Percentiles rank a stretch among this genome's conserved stretches.
Conservation (phyloP, 2,113 vertebrate species). For the Otus sunia region DNA sequence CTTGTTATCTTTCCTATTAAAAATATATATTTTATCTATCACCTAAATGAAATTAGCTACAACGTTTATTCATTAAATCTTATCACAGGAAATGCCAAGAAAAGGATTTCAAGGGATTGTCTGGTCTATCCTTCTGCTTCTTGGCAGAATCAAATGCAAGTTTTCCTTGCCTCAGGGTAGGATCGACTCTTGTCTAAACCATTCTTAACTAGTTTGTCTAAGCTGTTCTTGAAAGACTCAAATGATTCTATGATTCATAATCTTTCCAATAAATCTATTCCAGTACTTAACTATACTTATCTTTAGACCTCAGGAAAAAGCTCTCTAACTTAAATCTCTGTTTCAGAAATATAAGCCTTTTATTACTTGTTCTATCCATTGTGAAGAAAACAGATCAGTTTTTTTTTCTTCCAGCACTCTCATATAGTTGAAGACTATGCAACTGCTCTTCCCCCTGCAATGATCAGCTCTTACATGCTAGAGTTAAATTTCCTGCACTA, state of each 20-base stretch:
- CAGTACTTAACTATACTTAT: background rate
- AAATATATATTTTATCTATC: background rate
- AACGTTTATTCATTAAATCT: background rate
- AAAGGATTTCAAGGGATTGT: background rate
- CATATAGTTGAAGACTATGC: background rate
- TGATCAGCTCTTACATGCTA: background rate
- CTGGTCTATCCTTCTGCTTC: background rate
- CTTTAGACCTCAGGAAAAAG: too few relatives aligned
- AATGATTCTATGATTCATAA: background rate
- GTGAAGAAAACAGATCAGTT: background rate
- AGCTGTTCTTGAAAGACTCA: background rate
- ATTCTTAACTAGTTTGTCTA: background rate
- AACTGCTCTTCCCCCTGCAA: fast-evolving
- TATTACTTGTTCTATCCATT: background rate
- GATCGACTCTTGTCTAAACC: background rate
- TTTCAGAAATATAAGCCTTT: background rate
- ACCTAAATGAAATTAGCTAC: background rate
- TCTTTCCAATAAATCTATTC: background rate
- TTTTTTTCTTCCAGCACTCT: background rate
- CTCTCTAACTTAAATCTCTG: background rate
- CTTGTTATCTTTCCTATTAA: background rate
- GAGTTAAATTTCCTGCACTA: background rate
- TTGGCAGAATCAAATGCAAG: background rate
- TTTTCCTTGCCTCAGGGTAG: background rate
- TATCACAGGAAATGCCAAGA: background rate